A percentile compares a stretch with the other conserved stretches of the same genome.
These are phyloP conservation scores for Muschampia plurimacula DNA, from an alignment of 2,888 invertebrate genomes.

Conservation along the genomic window DNA sequence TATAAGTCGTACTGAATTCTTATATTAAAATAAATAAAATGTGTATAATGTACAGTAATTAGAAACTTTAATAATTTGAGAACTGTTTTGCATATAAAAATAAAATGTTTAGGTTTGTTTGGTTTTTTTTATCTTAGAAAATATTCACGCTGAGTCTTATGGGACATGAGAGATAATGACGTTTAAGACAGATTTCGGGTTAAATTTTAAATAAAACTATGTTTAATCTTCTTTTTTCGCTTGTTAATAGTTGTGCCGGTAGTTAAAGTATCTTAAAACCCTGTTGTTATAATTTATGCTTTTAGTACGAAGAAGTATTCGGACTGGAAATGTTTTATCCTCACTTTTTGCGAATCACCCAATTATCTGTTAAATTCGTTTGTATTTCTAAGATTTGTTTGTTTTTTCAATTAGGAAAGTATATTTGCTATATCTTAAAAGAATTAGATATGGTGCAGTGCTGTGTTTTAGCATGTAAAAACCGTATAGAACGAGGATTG, in stretches of 20 bases:
- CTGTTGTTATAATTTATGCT: neutral
- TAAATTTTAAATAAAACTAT: neutral
- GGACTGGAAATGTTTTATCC: neutral
- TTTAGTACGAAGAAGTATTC: neutral
- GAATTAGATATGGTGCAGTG: too few relatives aligned
- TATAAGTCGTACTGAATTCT: neutral
- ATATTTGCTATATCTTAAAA: too few relatives aligned
- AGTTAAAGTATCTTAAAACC: conserved; percentile 8
- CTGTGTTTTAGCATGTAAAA: too few relatives aligned
- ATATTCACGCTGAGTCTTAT: neutral
- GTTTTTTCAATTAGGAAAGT: too few relatives aligned
- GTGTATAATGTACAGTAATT: neutral
- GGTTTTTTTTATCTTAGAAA: neutral
- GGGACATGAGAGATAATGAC: neutral
- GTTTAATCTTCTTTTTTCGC: neutral
- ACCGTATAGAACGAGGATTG: too few relatives aligned
- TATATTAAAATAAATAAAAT: neutral
- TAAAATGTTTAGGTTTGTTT: neutral
- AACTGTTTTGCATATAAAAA: neutral
- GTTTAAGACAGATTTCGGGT: neutral
- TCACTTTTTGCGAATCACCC: neutral
- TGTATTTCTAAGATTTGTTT: too few relatives aligned
- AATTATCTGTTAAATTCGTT: too few relatives aligned
- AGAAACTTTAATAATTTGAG: neutral
- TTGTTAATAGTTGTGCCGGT: neutral